phyloP scores from a whole-genome alignment of 2,113 vertebrate species.

The Carlito syrichta region DNA sequence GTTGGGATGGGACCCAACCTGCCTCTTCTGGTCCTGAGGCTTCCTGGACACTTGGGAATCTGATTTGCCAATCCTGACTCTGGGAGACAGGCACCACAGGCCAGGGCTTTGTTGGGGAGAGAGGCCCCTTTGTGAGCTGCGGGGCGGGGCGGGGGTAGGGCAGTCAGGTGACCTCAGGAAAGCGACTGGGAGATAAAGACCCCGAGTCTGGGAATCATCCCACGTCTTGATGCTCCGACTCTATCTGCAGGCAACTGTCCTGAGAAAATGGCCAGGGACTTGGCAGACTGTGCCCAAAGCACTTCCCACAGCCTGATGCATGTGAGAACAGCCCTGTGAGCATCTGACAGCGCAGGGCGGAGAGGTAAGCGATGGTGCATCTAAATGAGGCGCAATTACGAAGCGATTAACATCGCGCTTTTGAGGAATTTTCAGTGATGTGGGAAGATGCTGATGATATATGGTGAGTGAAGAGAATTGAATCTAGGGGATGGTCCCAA shows the following conservation, averaged over 20 bases:
- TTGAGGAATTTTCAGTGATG: conserved; percentile 48
- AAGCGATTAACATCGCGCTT: conserved; percentile 38
- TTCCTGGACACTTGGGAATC: neutral
- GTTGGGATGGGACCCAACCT: too few species aligned
- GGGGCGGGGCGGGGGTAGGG: too few species aligned
- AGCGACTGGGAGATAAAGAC: rapidly evolving
- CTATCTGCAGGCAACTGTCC: neutral
- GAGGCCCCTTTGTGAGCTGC: rapidly evolving
- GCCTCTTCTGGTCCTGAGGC: neutral
- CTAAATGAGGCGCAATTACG: conserved; percentile 12
- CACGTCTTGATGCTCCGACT: neutral
- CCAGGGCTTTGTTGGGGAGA: neutral
- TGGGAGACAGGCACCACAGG: neutral
- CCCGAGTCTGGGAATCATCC: rapidly evolving
- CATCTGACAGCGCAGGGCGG: neutral
- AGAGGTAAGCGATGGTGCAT: neutral
- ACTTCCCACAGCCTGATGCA: neutral
- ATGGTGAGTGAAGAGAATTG: neutral
- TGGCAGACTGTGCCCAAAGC: rapidly evolving
- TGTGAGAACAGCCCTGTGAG: neutral
- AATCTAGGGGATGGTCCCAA: neutral
- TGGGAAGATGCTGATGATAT: neutral
- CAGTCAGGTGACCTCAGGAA: neutral
- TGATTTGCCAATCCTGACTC: rapidly evolving
- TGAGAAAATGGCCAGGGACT: neutral